Percentiles rank a stretch among this genome's conserved stretches.
phyloP scores from a whole-genome alignment of 2,113 vertebrate species.

The Chascanopsetta lugubris region DNA sequence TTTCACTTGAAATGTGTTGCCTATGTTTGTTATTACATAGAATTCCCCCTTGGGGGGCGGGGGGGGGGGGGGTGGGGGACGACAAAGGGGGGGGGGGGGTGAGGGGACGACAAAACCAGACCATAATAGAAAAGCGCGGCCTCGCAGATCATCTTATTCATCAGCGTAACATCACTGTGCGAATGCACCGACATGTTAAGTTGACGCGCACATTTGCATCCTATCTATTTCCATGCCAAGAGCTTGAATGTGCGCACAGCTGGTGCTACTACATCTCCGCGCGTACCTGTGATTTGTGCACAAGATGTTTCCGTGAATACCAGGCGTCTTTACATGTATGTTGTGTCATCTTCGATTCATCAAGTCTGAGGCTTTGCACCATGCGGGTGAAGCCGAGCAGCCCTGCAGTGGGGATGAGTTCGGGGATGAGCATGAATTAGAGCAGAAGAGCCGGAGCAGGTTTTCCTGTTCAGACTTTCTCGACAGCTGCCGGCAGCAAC shows the following conservation, averaged over 20 bases:
- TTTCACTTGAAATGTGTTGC: neutral
- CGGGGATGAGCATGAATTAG: conserved; percentile 61
- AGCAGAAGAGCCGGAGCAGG: conserved; percentile 65
- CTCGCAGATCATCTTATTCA: neutral
- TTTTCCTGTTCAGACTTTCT: conserved; percentile 35
- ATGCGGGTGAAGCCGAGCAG: conserved; percentile 41
- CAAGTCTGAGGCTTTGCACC: conserved; percentile 41
- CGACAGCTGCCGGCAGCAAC: conserved; percentile 43
- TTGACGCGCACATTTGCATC: neutral
- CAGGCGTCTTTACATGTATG: conserved; percentile 8
- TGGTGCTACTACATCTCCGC: conserved; percentile 25
- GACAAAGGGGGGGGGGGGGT: too few species aligned
- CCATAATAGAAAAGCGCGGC: neutral
- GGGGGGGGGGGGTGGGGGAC: too few species aligned
- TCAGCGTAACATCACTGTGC: neutral
- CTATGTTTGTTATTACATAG: conserved; percentile 2
- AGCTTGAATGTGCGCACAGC: conserved; percentile 21
- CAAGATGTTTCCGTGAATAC: conserved; percentile 21
- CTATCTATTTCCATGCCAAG: neutral
- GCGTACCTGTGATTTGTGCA: conserved; percentile 6
- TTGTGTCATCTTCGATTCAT: conserved; percentile 40
- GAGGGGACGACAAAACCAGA: too few species aligned
- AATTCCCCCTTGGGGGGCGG: neutral
- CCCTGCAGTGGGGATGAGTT: conserved; percentile 34
- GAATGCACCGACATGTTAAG: neutral